A percentile compares a stretch with the other conserved stretches of the same genome.
Evolutionary conservation across 2,797 vertebrate genomes (phyloP).

Genomic region (Sebastes oblongus): DNA sequence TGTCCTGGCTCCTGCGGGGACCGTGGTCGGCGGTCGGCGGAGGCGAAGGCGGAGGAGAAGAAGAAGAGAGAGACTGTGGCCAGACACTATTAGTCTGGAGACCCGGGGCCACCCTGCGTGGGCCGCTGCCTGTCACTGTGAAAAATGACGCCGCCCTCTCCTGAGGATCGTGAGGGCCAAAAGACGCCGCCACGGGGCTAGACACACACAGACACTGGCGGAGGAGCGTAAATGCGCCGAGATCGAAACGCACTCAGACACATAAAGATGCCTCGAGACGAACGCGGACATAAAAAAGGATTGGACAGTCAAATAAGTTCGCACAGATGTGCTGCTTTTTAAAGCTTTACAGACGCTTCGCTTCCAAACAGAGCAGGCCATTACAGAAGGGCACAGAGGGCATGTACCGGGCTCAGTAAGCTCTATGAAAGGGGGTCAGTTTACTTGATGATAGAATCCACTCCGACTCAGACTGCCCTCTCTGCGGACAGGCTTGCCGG

Average conservation of each 20-base stretch:
- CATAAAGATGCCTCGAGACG: constrained; percentile 39
- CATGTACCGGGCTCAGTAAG: constrained; percentile 12
- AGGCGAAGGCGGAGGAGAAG: constrained; percentile 35
- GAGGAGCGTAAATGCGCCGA: constrained; percentile 14
- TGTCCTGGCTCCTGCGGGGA: constrained; percentile 40
- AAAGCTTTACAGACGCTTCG: constrained; percentile 16
- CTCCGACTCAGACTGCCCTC: constrained; percentile 50
- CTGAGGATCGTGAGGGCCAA: constrained; percentile 72
- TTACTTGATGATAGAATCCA: constrained; percentile 67
- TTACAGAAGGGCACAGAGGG: constrained; percentile 52
- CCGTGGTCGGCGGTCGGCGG: constrained; percentile 13
- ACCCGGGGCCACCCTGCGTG: constrained; percentile 73
- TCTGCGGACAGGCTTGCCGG: constrained; percentile 51
- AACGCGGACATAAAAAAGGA: constrained; percentile 37
- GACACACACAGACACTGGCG: constrained; percentile 20
- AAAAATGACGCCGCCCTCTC: constrained; percentile 81
- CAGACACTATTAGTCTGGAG: constrained; percentile 81
- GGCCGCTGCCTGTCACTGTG: constrained; percentile 79
- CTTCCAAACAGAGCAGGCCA: constrained; percentile 23
- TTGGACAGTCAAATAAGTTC: constrained; percentile 10
- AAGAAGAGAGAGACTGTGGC: constrained; percentile 36
- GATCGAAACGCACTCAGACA: constrained; percentile 52
- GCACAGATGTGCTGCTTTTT: neutral
- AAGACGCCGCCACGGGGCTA: constrained; percentile 59
- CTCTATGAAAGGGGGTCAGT: constrained; percentile 58